phyloP scores from a whole-genome alignment of 2,113 vertebrate genomes.

The Drymodes brunneopygia region DNA sequence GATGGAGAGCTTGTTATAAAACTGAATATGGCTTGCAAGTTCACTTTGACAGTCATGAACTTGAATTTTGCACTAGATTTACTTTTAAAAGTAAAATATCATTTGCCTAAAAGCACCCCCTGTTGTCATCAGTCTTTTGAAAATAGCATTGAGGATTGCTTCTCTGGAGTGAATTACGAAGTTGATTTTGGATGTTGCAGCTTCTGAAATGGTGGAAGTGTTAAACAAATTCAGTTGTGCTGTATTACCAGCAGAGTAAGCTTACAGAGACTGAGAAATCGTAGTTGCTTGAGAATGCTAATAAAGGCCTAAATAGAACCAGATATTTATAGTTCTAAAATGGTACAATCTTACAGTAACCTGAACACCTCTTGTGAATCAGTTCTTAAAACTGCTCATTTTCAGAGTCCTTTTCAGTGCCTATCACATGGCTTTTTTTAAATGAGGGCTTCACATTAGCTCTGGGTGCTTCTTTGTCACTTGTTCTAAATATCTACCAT shows the following conservation, averaged over 20 bases:
- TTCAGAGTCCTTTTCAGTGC: background rate
- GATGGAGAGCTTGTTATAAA: background rate
- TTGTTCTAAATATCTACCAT: background rate
- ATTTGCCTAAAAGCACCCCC: background rate
- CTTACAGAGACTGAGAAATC: background rate
- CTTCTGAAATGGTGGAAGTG: background rate
- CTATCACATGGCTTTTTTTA: fast-evolving
- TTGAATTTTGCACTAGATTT: background rate
- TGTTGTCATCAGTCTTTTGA: background rate
- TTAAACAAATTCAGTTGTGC: background rate
- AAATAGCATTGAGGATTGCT: background rate
- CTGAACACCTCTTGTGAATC: background rate
- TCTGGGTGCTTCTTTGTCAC: background rate
- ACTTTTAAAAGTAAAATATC: background rate
- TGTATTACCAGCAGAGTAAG: background rate
- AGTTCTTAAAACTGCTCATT: background rate
- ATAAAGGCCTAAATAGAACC: background rate
- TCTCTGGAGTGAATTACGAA: background rate
- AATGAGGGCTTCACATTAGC: background rate
- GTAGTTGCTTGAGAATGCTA: background rate
- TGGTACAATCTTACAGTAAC: background rate
- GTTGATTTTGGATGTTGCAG: background rate
- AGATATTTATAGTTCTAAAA: background rate
- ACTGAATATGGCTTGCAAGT: background rate
- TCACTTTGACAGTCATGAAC: background rate